Evolutionary conservation across 2,797 vertebrate species (phyloP), one percentile per base, ranked within the genome.

Genomic region (Halcyon badia): DNA sequence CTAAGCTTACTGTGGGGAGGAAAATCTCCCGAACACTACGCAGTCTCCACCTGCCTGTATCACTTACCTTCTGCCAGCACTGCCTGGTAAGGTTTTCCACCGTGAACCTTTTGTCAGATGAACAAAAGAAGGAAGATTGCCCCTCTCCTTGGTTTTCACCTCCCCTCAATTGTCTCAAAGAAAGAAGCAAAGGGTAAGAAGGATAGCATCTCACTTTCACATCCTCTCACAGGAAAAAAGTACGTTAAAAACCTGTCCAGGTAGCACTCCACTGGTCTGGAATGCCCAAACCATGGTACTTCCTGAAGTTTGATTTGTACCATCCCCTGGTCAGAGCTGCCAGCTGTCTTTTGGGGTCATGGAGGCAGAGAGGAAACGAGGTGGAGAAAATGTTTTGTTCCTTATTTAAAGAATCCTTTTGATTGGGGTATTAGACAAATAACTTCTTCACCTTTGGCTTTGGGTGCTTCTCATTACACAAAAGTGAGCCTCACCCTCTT

Each of bases 311-410:
- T 64, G 26, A 52, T n/a, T 56, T 80, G 11, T 31, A 75, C 21
- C 13, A 78, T 31, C 20, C 16, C 8, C 52, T 49, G 22, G 8
- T 15, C 18, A 73, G 46, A 76, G 14, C 22, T 79, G 7, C 17
- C 1, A 1, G 4, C 7, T 72, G 1, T 28, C 61, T 64, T 61
- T 46, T 51, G 35, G 25, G 4, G 1, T 9, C n/a, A 5, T 3
- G 16, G 6, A 5, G 5, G 11, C 2, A 65, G 46, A 33, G 24
- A 15, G 11, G 20, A 42, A 70, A 57, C 86, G 8, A 64, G 8
- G 8, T 46, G 7, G 19, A n/a, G 11, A 69, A 25, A 30, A 9
- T 20, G 11, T 48, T 72, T 79, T 68, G 28, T 31, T 39, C 7
- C 66, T 69, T 52, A 30, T 56, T 46, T 39, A 69, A 25, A 85